These are phyloP conservation scores for Champsocephalus gunnari DNA, from an alignment of 2,797 vertebrate genomes.

Conservation along the genomic window DNA sequence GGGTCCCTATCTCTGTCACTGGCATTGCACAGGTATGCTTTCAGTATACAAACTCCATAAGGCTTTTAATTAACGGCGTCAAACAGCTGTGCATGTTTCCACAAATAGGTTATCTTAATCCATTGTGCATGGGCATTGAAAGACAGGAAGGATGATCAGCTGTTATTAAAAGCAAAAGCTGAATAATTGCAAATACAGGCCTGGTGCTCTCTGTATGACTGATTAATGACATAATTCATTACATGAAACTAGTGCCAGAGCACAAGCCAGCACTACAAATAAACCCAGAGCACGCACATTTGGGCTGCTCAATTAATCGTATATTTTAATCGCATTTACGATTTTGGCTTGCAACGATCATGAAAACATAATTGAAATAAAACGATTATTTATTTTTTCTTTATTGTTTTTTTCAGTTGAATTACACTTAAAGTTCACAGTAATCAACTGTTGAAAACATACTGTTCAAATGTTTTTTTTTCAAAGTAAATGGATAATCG, in stretches of 20 bases:
- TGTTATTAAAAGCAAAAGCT: slow-evolving; percentile 9
- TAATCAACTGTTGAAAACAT: too few relatives aligned
- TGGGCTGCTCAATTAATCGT: too few relatives aligned
- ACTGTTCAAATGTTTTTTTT: too few relatives aligned
- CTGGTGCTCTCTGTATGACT: background rate
- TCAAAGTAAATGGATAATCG: too few relatives aligned
- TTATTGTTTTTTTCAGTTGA: too few relatives aligned
- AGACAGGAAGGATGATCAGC: background rate
- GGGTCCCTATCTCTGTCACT: slow-evolving; percentile 96
- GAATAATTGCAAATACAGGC: background rate
- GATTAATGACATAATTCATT: background rate
- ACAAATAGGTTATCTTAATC: background rate
- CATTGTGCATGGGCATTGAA: background rate
- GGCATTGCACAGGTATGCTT: slow-evolving; percentile 92
- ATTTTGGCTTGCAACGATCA: too few relatives aligned
- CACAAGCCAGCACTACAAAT: background rate
- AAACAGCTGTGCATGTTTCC: background rate
- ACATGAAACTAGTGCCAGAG: background rate
- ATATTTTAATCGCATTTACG: too few relatives aligned
- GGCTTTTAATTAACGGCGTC: background rate
- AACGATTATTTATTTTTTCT: too few relatives aligned
- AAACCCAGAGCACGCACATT: background rate
- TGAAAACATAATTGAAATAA: too few relatives aligned
- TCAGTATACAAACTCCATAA: background rate
- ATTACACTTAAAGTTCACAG: too few relatives aligned